Conservation (phyloP, 1,140 invertebrate genomes). For the Musca vetustissima region DNA sequence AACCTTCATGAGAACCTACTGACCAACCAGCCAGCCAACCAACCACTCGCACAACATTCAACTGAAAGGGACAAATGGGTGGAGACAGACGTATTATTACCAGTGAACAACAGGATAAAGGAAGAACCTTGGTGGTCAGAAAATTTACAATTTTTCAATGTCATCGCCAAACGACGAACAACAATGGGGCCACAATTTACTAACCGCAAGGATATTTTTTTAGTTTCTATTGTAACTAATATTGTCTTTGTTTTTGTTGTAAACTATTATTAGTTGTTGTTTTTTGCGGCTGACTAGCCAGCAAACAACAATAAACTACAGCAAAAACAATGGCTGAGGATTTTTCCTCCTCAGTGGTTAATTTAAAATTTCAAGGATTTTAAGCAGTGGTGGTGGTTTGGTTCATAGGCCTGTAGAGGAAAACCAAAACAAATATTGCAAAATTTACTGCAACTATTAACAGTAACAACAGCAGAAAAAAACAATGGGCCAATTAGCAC, state of each 20-base stretch:
- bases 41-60: background rate
- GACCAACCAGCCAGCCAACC: background rate
- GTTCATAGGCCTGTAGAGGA: too few species aligned
- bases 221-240: background rate
- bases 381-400: too few species aligned
- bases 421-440: too few species aligned
- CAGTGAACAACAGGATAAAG: background rate
- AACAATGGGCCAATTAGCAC: too few species aligned
- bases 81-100: background rate
- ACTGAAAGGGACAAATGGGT: background rate
- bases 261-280: too few species aligned
- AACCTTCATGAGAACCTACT: background rate
- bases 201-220: conserved; percentile 9
- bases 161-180: conserved; percentile 1
- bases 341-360: too few species aligned
- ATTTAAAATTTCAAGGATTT: too few species aligned
- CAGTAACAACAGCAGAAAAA: too few species aligned
- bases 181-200: background rate
- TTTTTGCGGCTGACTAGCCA: too few species aligned
- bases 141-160: conserved; percentile 20
- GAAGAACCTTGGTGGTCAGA: background rate
- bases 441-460: too few species aligned
- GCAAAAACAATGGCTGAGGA: too few species aligned
- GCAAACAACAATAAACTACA: too few species aligned
- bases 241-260: background rate